Conservation (phyloP, 2,888 invertebrate species). For the Pheosia tremula region DNA sequence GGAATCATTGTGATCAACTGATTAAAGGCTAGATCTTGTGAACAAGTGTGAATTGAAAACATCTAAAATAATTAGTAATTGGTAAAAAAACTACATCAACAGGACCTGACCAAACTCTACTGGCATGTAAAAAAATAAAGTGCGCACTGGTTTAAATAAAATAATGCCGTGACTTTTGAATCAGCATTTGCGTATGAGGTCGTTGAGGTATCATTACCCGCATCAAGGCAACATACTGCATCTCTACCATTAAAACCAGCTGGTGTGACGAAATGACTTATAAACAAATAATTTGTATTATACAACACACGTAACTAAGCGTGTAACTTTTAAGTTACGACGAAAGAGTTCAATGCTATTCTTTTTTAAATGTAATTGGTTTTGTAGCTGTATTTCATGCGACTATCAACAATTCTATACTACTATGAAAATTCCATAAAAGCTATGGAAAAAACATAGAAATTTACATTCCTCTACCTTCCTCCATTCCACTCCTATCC, state of each 20-base stretch:
- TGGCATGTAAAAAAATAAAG: too few species aligned
- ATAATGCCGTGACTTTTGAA: background rate
- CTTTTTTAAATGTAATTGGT: too few species aligned
- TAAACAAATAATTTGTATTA: slow-evolving; percentile 1
- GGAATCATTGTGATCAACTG: too few species aligned
- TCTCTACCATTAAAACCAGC: slow-evolving; percentile 1
- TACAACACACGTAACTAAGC: background rate
- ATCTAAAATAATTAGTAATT: too few species aligned
- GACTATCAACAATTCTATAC: too few species aligned
- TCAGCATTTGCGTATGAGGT: background rate
- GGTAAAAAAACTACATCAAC: too few species aligned
- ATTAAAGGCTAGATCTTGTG: too few species aligned
- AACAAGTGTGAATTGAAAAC: too few species aligned
- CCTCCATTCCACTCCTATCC: background rate
- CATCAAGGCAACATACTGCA: background rate
- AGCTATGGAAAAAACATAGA: background rate
- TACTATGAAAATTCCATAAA: too few species aligned
- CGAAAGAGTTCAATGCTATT: background rate
- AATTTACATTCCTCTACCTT: background rate
- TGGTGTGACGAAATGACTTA: background rate
- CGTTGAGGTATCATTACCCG: background rate
- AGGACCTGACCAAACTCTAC: too few species aligned
- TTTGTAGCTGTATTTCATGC: too few species aligned
- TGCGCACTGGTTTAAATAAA: too few species aligned
- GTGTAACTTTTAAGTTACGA: background rate